Evolutionary conservation across 2,888 invertebrate species (phyloP), one percentile per base, ranked within the genome.

Genomic region (Hipparchia semele): DNA sequence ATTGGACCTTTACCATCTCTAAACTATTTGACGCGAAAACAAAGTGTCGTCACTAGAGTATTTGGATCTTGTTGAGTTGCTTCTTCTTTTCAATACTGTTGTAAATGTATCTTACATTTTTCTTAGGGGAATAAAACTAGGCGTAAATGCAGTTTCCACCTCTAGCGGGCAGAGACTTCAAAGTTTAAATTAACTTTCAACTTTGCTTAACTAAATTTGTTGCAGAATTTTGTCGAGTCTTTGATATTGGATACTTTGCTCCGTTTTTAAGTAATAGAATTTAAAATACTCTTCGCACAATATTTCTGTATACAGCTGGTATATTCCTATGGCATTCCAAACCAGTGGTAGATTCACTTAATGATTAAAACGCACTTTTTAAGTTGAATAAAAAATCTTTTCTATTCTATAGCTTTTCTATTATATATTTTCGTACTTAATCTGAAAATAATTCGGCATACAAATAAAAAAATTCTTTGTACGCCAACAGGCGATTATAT

Each of bases 1-100:
- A 39, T 39, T 39, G 39, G 39, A 39, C 39, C 39, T 13, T n/a
- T 49, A 2, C 23, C 23, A 23, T 23, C 23, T 23, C 23, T 23
- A 6, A 64, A 64, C 46, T 49, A 13, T 49, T 64, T 46, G 62
- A 64, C 6, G 49, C 12, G 13, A 13, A 49, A 64, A 13, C 13
- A n/a, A 61, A 64, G 10, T 51, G 8, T 53, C 23, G 10, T 65
- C 65, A 65, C 2, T 62, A 4, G 6, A 65, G 12, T 33, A 53
- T 23, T 23, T 23, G 23, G 23, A 23, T 33, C 51, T 23, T 51
- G 64, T 49, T 64, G 13, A 56, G 58, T 58, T 58, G 56, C 58
- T 67, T 67, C 45, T 45, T 67, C 45, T 45, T 67, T 58, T 58
- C 56, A 67, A 67, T 56, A 58, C 58, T 23, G 54, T 39, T 8